Percentiles rank a stretch among this genome's conserved stretches.
These are phyloP conservation scores for Ivindomyrus marchei DNA, from an alignment of 2,113 vertebrate species.

Conservation along the genomic window DNA sequence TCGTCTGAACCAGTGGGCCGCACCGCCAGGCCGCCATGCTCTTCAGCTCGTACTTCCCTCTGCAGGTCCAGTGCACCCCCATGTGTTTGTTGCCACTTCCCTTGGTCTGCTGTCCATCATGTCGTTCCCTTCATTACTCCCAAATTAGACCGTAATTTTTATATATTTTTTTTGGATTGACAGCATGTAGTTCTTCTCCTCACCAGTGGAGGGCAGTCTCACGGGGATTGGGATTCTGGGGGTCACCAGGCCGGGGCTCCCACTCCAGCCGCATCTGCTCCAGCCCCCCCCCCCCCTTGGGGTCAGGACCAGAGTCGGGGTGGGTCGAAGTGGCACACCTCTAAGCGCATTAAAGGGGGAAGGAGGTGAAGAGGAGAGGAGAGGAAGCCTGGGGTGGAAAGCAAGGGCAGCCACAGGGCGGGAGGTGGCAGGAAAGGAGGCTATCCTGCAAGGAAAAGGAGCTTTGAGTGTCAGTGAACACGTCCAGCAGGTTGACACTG, in stretches of 20 bases:
- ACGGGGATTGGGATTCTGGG: background rate
- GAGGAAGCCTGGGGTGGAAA: background rate
- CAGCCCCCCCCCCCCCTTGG: background rate
- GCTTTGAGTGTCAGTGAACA: background rate
- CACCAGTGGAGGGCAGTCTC: background rate
- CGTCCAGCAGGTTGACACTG: background rate
- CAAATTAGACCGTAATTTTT: background rate
- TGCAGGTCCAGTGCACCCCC: background rate
- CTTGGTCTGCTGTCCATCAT: background rate
- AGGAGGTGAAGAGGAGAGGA: background rate
- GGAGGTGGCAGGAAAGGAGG: background rate
- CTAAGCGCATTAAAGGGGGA: background rate
- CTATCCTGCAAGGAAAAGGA: background rate
- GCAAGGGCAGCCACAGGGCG: background rate
- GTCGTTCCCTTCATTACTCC: background rate
- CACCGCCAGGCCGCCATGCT: background rate
- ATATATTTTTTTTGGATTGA: background rate
- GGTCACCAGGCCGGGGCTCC: conserved; percentile 26
- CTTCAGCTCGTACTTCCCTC: background rate
- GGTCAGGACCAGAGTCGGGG: conserved; percentile 47
- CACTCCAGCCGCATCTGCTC: conserved; percentile 34
- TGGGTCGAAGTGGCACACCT: conserved; percentile 16
- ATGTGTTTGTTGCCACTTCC: background rate
- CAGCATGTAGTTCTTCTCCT: background rate
- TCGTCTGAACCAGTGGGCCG: background rate